Evolutionary conservation across 2,113 vertebrate genomes (phyloP).

Genomic region (Sminthopsis crassicaudata): DNA sequence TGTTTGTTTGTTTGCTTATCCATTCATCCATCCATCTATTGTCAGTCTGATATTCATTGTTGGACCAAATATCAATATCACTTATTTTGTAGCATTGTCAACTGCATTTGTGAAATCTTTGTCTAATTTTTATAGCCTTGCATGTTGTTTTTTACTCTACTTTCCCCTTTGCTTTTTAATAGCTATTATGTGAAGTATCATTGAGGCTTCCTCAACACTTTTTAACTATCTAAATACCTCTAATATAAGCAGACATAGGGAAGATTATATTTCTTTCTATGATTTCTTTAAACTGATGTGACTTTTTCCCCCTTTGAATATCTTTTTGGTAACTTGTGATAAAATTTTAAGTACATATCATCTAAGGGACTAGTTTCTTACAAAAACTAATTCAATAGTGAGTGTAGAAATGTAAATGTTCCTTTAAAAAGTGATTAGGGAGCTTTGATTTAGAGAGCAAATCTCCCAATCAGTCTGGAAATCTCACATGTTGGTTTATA

Average conservation of each 20-base stretch:
- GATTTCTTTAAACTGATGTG: not conserved
- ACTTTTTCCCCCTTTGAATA: not conserved
- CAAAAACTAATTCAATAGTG: not conserved
- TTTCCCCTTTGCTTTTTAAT: not conserved
- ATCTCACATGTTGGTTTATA: constrained; percentile 43
- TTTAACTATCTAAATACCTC: not conserved
- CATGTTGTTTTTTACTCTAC: constrained; percentile 1
- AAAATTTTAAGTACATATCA: not conserved
- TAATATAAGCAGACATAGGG: constrained; percentile 13
- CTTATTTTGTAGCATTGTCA: not conserved
- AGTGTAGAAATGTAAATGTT: not conserved
- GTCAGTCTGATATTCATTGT: not conserved
- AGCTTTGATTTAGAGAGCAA: constrained; percentile 19
- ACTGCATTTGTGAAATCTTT: not conserved
- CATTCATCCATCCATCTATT: not conserved
- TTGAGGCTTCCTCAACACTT: not conserved
- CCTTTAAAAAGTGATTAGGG: not conserved
- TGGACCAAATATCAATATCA: not conserved
- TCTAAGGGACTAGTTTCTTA: not conserved
- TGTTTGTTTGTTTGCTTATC: not conserved
- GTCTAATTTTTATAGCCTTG: not conserved
- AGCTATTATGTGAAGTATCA: not conserved
- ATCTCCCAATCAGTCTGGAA: constrained; percentile 20
- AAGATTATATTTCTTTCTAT: not conserved
- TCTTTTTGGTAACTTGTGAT: not conserved